These are phyloP conservation scores for Acanthornis magna DNA, from an alignment of 2,797 vertebrate genomes.

Conservation along the genomic window DNA sequence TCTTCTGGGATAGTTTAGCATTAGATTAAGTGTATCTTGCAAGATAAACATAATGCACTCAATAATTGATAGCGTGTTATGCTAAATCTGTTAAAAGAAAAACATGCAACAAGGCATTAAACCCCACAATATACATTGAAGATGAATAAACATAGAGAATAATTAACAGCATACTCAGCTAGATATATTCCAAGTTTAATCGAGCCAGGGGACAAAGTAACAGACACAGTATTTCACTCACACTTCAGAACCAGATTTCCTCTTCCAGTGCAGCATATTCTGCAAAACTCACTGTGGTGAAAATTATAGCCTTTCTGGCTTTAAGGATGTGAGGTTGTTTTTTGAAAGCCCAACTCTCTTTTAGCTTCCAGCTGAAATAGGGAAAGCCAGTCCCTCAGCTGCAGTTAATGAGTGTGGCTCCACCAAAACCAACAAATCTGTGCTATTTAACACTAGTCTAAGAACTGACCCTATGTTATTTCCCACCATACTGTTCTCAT, in stretches of 20 bases:
- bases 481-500: not conserved
- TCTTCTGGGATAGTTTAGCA: not conserved
- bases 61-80: not conserved
- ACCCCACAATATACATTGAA: not conserved
- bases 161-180: not conserved
- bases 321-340: not conserved
- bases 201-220: not conserved
- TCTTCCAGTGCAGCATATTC: not conserved
- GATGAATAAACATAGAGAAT: not conserved
- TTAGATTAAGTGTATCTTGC: not conserved
- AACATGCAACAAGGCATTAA: not conserved
- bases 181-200: not conserved
- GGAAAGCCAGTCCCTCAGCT: not conserved
- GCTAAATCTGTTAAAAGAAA: not conserved
- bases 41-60: not conserved
- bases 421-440: conserved; percentile 36
- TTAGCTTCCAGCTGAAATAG: not conserved
- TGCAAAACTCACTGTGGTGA: not conserved
- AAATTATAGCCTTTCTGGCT: not conserved
- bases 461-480: not conserved
- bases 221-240: not conserved
- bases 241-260: not conserved
- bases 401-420: not conserved
- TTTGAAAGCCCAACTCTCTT: not conserved
- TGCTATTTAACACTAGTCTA: not conserved